Evolutionary conservation across 2,113 vertebrate species (phyloP).

Genomic region (Balaeniceps rex): DNA sequence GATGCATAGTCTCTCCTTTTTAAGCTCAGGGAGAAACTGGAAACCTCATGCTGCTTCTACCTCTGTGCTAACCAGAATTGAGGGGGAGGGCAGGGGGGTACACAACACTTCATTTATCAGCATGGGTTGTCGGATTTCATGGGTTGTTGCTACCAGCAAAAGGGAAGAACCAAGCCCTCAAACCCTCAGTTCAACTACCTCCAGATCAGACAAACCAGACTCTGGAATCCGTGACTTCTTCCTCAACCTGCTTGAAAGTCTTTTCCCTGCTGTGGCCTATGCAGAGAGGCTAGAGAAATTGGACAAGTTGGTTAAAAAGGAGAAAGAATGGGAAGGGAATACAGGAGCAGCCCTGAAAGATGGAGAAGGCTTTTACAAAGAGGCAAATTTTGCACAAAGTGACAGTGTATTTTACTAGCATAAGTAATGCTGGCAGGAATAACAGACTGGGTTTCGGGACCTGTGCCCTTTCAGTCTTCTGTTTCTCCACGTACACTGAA

Average conservation of each 20-base stretch:
- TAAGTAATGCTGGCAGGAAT: not conserved
- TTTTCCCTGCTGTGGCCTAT: not conserved
- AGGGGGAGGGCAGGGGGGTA: not conserved
- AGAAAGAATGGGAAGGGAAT: not conserved
- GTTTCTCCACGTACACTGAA: not conserved
- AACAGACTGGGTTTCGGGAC: not conserved
- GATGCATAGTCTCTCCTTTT: not conserved
- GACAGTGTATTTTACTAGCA: not conserved
- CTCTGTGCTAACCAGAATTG: not conserved
- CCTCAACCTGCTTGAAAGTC: not conserved
- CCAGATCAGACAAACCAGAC: not conserved
- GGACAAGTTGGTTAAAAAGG: not conserved
- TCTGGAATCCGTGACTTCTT: not conserved
- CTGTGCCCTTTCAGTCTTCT: not conserved
- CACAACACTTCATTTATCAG: not conserved
- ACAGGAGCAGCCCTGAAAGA: not conserved
- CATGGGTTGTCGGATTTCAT: not conserved
- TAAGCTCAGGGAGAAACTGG: not conserved
- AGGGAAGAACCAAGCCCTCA: not conserved
- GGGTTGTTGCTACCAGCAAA: not conserved
- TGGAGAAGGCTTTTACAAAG: not conserved
- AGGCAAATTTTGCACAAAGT: not conserved
- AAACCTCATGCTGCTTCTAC: not conserved
- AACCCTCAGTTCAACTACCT: not conserved
- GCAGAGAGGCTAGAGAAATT: not conserved